These are phyloP conservation scores for Melanostigma gelatinosum DNA, from an alignment of 2,113 vertebrate species.

Conservation along the genomic window DNA sequence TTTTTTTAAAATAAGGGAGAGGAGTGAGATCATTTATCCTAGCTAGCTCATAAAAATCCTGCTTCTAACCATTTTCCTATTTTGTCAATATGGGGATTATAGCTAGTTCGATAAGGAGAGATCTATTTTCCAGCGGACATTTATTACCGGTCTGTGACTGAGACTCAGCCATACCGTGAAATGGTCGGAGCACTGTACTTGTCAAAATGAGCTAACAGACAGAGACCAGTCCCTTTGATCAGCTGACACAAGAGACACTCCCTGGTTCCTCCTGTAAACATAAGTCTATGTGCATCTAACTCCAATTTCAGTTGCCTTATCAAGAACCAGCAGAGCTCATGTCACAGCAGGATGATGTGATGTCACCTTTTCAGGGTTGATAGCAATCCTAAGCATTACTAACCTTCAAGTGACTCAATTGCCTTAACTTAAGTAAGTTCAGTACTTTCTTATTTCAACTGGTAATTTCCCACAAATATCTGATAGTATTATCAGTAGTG, in stretches of 20 bases:
- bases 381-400: background rate
- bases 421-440: background rate
- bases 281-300: background rate
- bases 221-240: background rate
- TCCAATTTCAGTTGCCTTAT: background rate
- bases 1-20: background rate
- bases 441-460: background rate
- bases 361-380: background rate
- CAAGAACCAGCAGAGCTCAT: background rate
- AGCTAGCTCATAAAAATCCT: background rate
- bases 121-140: background rate
- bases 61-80: background rate
- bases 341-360: background rate
- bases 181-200: background rate
- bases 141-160: background rate
- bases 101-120: background rate
- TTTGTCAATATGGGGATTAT: constrained; percentile 6
- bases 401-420: background rate
- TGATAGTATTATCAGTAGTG: background rate
- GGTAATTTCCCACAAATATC: background rate
- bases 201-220: background rate
- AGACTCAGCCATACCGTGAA: background rate
- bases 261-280: background rate
- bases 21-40: background rate
- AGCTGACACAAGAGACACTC: accelerated